These are phyloP conservation scores for Trematomus loennbergii DNA, from an alignment of 2,113 vertebrate species.

Conservation along the genomic window DNA sequence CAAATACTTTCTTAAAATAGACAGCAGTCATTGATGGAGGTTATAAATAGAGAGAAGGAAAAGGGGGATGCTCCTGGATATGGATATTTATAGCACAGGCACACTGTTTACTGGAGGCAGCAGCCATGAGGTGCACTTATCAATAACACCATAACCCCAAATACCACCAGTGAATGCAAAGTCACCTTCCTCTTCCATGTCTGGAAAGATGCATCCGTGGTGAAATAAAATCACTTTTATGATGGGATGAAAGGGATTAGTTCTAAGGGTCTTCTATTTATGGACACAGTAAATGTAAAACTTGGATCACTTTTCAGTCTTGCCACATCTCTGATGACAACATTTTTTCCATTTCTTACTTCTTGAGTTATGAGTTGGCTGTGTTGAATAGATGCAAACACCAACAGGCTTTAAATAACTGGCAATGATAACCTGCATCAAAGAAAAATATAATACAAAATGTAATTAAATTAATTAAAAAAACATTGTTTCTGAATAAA, in stretches of 20 bases:
- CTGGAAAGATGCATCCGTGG: slow-evolving; percentile 60
- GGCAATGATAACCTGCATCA: not conserved
- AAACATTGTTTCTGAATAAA: not conserved
- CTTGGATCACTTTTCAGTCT: slow-evolving; percentile 68
- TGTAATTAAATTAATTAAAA: not conserved
- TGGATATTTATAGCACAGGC: slow-evolving; percentile 73
- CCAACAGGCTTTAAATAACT: not conserved
- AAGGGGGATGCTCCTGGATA: slow-evolving; percentile 60
- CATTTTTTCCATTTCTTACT: slow-evolving; percentile 35
- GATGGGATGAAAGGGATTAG: slow-evolving; percentile 71
- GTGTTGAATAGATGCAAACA: slow-evolving; percentile 1
- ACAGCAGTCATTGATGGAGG: slow-evolving; percentile 73
- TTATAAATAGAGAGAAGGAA: slow-evolving; percentile 78
- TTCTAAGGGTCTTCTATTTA: slow-evolving; percentile 66
- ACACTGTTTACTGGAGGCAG: slow-evolving; percentile 64
- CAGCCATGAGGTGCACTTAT: slow-evolving; percentile 56
- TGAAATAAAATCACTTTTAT: slow-evolving; percentile 78
- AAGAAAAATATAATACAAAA: not conserved
- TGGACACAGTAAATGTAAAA: slow-evolving; percentile 71
- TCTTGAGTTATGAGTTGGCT: not conserved
- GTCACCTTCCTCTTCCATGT: slow-evolving; percentile 53
- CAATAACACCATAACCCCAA: slow-evolving; percentile 75
- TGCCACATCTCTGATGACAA: slow-evolving; percentile 59
- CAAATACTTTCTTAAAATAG: slow-evolving; percentile 75
- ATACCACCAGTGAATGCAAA: slow-evolving; percentile 49